phyloP scores from a whole-genome alignment of 2,888 invertebrate species.

The Ochlodes sylvanus region DNA sequence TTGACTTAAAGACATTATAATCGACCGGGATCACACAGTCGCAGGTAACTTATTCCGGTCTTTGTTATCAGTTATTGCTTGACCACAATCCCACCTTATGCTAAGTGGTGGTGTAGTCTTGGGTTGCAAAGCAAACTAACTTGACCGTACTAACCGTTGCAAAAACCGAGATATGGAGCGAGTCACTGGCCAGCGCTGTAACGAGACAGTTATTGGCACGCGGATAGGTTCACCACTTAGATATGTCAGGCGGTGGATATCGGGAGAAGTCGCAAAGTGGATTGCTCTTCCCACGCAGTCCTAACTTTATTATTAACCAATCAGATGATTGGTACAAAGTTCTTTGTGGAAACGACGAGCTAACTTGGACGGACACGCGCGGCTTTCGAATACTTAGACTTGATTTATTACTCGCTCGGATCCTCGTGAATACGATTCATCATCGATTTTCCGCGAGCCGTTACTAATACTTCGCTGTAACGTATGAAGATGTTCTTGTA shows the following conservation, averaged over 20 bases:
- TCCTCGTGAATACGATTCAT: not conserved
- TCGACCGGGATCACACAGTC: no score
- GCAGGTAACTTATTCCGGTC: no score
- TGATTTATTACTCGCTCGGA: slow-evolving; percentile 15
- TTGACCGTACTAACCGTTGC: not conserved
- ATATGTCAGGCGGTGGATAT: slow-evolving; percentile 14
- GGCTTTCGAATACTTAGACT: slow-evolving; percentile 23
- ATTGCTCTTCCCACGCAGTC: slow-evolving; percentile 12
- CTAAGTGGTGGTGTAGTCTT: no score
- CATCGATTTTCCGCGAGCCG: slow-evolving; percentile 9
- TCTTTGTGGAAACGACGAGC: not conserved
- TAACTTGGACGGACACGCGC: slow-evolving; percentile 9
- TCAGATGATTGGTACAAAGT: slow-evolving; percentile 21
- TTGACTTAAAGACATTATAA: no score
- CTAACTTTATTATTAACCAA: slow-evolving; percentile 18
- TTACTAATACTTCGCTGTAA: slow-evolving; percentile 1
- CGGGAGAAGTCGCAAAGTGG: slow-evolving; percentile 28
- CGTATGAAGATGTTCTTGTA: slow-evolving; percentile 16
- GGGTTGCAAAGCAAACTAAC: no score
- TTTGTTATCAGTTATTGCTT: no score
- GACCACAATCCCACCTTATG: no score
- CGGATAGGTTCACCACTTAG: slow-evolving; percentile 15
- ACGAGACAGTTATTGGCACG: slow-evolving; percentile 27
- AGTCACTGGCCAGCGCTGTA: not conserved
- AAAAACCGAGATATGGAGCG: not conserved